Evolutionary conservation across 2,113 vertebrate species (phyloP), one percentile per base, ranked within the genome.

Genomic region (Zosterops pallidus): DNA sequence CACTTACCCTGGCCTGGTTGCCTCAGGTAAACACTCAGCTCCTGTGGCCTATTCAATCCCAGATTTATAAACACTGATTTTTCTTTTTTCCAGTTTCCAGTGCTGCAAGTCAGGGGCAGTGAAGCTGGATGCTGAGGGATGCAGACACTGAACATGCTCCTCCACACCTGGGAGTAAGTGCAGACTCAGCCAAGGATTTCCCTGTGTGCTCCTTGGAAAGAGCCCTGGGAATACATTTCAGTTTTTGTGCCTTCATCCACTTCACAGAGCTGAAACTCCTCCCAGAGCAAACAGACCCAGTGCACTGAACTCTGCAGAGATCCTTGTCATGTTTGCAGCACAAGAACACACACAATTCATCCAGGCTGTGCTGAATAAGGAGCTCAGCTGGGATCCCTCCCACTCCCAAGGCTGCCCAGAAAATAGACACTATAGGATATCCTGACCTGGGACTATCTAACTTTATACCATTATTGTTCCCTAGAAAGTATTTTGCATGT

Each of bases 391-490:
- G 44, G 23, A 35, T 28, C 13, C 39, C 50, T 37, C 49, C 21
- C 17, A 5, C 69, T 23, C 31, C 4, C 3, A 0, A 65, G 37
- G 28, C 50, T 68, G 67, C 71, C 26, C 15, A 62, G 13, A 37
- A 52, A 44, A 62, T 0, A 41, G 4, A 35, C 49, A n/a, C 26
- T 13, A 19, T 0, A 50, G 42, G 28, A 55, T 11, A 64, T 17
- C 41, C 60, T 47, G 9, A 72, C 33, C 59, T 28, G 42, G 13
- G 15, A 37, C 22, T 33, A 4, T 11, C 11, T 64, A 0, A 9
- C 56, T 52, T 76, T 41, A 37, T 25, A 60, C 25, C 28, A 3
- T 37, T 47, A 9, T 13, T 50, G 14, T 9, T 82, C 56, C 74
- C 46, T 79, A 37, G 70, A 55, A 75, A 29, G 24, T 5, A 31